phyloP scores from a whole-genome alignment of 2,113 vertebrate species.

The Lipophrys pholis region DNA sequence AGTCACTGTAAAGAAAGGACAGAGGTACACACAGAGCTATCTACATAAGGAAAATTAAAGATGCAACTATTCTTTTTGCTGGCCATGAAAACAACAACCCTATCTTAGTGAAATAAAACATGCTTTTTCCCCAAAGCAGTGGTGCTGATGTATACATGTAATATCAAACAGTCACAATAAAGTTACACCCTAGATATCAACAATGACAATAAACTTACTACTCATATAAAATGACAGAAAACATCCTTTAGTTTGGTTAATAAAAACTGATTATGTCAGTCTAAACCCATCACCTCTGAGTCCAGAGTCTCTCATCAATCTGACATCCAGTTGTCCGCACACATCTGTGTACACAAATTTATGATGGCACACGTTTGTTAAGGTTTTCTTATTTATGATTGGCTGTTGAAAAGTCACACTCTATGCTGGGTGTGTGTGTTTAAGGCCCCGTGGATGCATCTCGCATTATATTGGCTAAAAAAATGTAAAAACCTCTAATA shows the following conservation, averaged over 20 bases:
- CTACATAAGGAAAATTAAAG: conserved; percentile 45
- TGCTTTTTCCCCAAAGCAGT: conserved; percentile 71
- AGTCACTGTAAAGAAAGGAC: conserved; percentile 48
- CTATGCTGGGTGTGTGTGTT: conserved; percentile 36
- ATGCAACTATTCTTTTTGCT: conserved; percentile 48
- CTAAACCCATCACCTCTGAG: conserved; percentile 39
- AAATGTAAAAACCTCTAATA: conserved; percentile 67
- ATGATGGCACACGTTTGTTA: conserved; percentile 72
- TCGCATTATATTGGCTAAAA: conserved; percentile 68
- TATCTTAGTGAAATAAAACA: conserved; percentile 59
- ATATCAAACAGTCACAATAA: conserved; percentile 75
- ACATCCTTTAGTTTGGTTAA: conserved; percentile 82
- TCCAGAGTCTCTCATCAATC: conserved; percentile 49
- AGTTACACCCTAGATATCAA: conserved; percentile 73
- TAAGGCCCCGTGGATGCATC: conserved; percentile 58
- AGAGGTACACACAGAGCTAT: conserved; percentile 57
- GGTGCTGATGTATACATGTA: conserved; percentile 78
- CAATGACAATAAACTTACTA: conserved; percentile 71
- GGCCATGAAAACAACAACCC: conserved; percentile 53
- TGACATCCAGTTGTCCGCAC: conserved; percentile 12
- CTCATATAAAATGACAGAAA: conserved; percentile 78
- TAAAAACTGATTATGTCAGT: conserved; percentile 75
- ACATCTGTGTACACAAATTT: conserved; percentile 38
- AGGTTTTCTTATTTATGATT: conserved; percentile 61
- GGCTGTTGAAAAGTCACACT: conserved; percentile 56